Percentiles rank a stretch among this genome's conserved stretches.
Evolutionary conservation across 2,113 vertebrate genomes (phyloP).

Genomic region (Phrynosoma blainvillii): DNA sequence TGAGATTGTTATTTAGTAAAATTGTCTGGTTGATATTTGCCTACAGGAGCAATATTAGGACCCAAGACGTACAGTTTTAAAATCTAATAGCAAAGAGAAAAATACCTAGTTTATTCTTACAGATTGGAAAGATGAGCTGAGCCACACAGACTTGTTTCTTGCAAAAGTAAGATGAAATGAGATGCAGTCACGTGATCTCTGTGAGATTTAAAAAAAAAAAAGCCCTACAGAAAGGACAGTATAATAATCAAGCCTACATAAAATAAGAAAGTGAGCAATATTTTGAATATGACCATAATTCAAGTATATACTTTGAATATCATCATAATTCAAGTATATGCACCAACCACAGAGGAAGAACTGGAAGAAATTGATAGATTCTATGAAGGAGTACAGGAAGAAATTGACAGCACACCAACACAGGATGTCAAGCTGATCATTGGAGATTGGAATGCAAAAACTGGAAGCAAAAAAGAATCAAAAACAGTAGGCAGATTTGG

Average conservation of each 20-base stretch:
- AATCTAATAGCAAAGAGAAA: slow-evolving; percentile 23
- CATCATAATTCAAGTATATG: too few relatives aligned
- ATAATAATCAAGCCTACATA: neutral
- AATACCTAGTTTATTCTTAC: neutral
- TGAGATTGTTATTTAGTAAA: slow-evolving; percentile 21
- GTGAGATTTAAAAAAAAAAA: neutral
- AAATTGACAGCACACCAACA: too few relatives aligned
- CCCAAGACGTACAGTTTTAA: neutral
- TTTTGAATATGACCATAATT: neutral
- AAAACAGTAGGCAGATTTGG: too few relatives aligned
- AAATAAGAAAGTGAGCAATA: neutral
- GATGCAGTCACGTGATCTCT: neutral
- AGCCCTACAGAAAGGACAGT: neutral
- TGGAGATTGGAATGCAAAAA: too few relatives aligned
- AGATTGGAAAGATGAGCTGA: neutral
- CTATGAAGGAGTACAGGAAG: too few relatives aligned
- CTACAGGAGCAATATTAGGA: neutral
- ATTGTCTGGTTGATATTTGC: slow-evolving; percentile 18
- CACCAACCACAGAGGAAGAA: too few relatives aligned
- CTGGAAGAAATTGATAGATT: too few relatives aligned
- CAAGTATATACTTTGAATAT: too few relatives aligned
- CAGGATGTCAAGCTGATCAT: too few relatives aligned
- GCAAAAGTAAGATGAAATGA: neutral
- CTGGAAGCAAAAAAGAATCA: too few relatives aligned
- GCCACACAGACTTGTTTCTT: neutral